These are phyloP conservation scores for Gibbula magus DNA, from an alignment of 2,888 invertebrate species.

Conservation along the genomic window DNA sequence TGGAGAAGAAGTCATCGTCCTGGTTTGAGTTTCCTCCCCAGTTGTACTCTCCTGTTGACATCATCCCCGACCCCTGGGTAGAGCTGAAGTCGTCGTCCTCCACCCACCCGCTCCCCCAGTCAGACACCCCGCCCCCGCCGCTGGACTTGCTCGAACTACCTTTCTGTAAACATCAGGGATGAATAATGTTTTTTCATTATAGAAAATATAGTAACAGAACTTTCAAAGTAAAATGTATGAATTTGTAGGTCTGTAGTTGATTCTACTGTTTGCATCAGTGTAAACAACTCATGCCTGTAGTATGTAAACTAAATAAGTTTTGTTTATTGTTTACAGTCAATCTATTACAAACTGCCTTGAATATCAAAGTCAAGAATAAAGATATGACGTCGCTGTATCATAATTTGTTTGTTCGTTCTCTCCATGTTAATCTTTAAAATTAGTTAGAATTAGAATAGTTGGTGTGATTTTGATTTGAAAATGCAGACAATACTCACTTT, in stretches of 20 bases:
- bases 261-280: too few species aligned
- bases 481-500: too few species aligned
- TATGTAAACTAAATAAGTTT: too few species aligned
- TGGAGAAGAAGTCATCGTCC: slow-evolving; percentile 65
- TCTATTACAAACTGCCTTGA: too few species aligned
- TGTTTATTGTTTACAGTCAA: too few species aligned
- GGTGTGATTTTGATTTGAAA: too few species aligned
- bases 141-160: not conserved
- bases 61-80: slow-evolving; percentile 53
- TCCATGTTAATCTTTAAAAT: too few species aligned
- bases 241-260: not conserved
- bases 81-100: slow-evolving; percentile 55
- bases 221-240: not conserved
- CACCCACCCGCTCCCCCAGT: slow-evolving; percentile 19
- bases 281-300: too few species aligned
- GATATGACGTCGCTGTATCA: too few species aligned
- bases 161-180: not conserved
- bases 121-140: not conserved
- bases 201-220: not conserved
- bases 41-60: slow-evolving; percentile 65
- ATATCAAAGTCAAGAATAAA: too few species aligned
- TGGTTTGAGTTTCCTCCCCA: slow-evolving; percentile 57
- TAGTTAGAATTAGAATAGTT: not conserved
- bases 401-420: too few species aligned
- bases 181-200: not conserved